Conservation (phyloP, 37 sponge, comb jelly and placozoan species). For the Halichondria panicea region DNA sequence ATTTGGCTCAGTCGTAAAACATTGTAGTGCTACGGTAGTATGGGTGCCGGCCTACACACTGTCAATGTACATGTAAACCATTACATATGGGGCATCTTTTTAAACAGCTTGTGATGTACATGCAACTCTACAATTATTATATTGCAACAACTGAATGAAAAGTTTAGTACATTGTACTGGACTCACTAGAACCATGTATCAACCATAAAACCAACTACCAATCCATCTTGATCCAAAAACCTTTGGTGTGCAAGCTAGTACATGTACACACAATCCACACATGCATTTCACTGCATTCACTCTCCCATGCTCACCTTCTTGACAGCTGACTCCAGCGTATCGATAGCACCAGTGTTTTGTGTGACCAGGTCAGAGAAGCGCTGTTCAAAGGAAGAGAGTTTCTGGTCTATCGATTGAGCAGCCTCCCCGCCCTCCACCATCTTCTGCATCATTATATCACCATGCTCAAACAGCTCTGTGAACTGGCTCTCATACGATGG, state of each 20-base stretch:
- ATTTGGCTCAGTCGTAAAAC: too few species aligned
- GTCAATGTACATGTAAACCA: too few species aligned
- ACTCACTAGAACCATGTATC: too few species aligned
- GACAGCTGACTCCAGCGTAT: not conserved
- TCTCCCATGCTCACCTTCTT: constrained; percentile 1
- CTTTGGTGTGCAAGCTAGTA: not conserved
- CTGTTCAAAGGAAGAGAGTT: constrained; percentile 2
- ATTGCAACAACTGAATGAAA: too few species aligned
- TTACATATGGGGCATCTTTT: too few species aligned
- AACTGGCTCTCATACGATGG: constrained; percentile 1
- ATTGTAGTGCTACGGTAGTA: too few species aligned
- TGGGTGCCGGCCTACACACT: too few species aligned
- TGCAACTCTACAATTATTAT: too few species aligned
- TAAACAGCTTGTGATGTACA: too few species aligned
- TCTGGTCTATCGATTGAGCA: constrained; percentile 3
- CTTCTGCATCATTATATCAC: constrained; percentile 5
- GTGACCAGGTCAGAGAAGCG: constrained; percentile 22
- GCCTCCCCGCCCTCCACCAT: constrained; percentile 19
- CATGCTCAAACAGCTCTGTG: not conserved
- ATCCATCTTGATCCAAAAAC: not conserved
- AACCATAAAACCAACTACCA: too few species aligned
- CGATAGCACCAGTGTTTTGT: not conserved
- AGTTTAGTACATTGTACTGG: too few species aligned
- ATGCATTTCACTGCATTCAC: too few species aligned
- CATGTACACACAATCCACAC: not conserved